Conservation (phyloP, 1,140 invertebrate species). For the Calephelis virginiensis region DNA sequence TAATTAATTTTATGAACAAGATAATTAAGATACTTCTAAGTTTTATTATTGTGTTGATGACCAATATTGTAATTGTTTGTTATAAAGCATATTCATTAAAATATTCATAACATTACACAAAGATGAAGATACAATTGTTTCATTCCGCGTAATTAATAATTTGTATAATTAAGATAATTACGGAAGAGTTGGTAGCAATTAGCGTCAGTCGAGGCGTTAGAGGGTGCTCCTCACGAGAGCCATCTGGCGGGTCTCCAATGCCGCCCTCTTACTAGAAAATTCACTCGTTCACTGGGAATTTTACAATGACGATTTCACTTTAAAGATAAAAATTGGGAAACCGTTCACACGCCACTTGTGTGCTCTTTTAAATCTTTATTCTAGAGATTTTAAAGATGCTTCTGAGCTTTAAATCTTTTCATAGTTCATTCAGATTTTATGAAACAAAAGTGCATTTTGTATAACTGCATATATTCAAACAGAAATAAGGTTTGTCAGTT, state of each 20-base stretch:
- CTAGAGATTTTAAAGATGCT: neutral
- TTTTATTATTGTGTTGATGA: too few relatives aligned
- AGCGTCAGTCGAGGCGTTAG: constrained; percentile 47
- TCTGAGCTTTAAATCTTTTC: neutral
- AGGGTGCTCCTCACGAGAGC: constrained; percentile 58
- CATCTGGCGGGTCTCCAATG: constrained; percentile 66
- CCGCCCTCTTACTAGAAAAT: constrained; percentile 39
- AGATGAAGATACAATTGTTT: constrained; percentile 31
- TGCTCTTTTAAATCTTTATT: constrained; percentile 13
- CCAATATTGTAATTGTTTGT: too few relatives aligned
- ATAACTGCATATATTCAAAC: too few relatives aligned
- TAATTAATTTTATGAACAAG: too few relatives aligned
- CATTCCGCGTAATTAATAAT: constrained; percentile 61
- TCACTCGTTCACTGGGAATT: constrained; percentile 36
- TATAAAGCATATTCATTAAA: too few relatives aligned
- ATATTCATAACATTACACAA: neutral
- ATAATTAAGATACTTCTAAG: too few relatives aligned
- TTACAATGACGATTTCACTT: constrained; percentile 35
- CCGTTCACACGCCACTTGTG: constrained; percentile 27
- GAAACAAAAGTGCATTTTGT: too few relatives aligned
- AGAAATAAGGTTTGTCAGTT: too few relatives aligned
- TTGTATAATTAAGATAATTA: constrained; percentile 69
- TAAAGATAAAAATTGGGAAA: constrained; percentile 37
- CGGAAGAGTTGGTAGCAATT: constrained; percentile 68
- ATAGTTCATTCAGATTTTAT: too few relatives aligned